Base-by-base conservation (phyloP, 2,113 vertebrate genomes). In the Dipodomys merriami region DNA sequence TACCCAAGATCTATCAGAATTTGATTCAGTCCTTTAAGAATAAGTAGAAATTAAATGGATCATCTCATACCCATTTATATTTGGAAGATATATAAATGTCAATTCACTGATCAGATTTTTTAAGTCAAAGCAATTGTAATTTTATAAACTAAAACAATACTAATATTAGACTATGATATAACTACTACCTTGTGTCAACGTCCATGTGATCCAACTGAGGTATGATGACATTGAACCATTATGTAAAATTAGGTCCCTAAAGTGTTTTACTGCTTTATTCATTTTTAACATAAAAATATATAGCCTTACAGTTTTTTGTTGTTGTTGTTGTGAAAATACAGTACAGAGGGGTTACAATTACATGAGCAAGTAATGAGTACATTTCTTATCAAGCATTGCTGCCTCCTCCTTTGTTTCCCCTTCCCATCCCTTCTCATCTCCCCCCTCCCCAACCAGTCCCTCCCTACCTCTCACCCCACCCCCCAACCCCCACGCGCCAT, bases 31-130 rank as follows among this genome's bases (percentile, higher is more conserved):
- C 2, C 88, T 96, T 95, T 76, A 4, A 4, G 30, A n/a, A 35
- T 30, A 69, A 94, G 62, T 87, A 89, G 23, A 90, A 25, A 22
- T 90, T 93, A 94, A 97, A 89, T 3, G 10, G 44, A 78, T 64
- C 62, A 49, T 83, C 84, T 86, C 11, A 64, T 35, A 78, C 76
- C 39, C 39, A 79, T 60, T 86, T 69, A 29, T 73, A 72, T 49
- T 39, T 72, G 23, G 7, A 92, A 94, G 15, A 57, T 11, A 57
- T 57, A 57, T 49, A 49, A 49, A 49, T 88, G 4, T 67, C 33
- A 88, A 86, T 13, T 86, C 19, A 74, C 6, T 46, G 25, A 78
- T 57, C n/a, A 29, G 4, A 35, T 71, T 62, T 57, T n/a, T 65
- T 81, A 71, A 62, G 29, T 74, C 15, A 62, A 81, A 91, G 19